These are phyloP conservation scores for Eupithecia subumbrata DNA, from an alignment of 2,888 invertebrate species.

Conservation along the genomic window DNA sequence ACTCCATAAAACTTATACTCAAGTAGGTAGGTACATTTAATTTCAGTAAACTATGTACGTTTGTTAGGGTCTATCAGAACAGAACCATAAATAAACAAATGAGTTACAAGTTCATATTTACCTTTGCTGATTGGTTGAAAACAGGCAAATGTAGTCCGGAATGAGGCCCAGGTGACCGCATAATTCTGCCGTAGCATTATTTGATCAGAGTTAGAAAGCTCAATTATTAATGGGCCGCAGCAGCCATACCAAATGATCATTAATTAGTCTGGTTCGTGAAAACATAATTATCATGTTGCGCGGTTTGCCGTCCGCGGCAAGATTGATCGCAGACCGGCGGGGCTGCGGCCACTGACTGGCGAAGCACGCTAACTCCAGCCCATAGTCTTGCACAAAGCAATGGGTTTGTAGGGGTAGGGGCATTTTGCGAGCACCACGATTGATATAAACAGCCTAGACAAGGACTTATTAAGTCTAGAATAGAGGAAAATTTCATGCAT, in stretches of 20 bases:
- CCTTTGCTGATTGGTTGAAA: not conserved
- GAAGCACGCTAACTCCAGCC: slow-evolving; percentile 38
- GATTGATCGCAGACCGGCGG: slow-evolving; percentile 46
- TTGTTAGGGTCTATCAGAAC: not conserved
- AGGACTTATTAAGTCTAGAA: not conserved
- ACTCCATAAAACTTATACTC: too few relatives aligned
- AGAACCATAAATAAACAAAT: not conserved
- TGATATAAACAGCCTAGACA: not conserved
- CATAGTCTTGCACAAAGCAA: not conserved
- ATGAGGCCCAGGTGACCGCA: not conserved
- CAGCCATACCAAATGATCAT: slow-evolving; percentile 43
- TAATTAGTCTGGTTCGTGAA: slow-evolving; percentile 47
- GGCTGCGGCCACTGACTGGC: slow-evolving; percentile 25
- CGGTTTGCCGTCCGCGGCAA: slow-evolving; percentile 47
- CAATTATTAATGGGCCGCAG: slow-evolving; percentile 42
- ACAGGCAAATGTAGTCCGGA: not conserved
- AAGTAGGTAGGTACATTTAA: not conserved
- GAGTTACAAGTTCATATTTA: not conserved
- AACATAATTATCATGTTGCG: slow-evolving; percentile 48
- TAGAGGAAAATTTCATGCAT: not conserved
- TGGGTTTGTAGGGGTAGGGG: not conserved
- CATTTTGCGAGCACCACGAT: not conserved
- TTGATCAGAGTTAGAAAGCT: slow-evolving; percentile 32
- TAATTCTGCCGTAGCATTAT: slow-evolving; percentile 18
- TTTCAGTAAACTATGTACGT: not conserved